Evolutionary conservation across 2,888 invertebrate genomes (phyloP).

Genomic region (Frankliniella fusca): DNA sequence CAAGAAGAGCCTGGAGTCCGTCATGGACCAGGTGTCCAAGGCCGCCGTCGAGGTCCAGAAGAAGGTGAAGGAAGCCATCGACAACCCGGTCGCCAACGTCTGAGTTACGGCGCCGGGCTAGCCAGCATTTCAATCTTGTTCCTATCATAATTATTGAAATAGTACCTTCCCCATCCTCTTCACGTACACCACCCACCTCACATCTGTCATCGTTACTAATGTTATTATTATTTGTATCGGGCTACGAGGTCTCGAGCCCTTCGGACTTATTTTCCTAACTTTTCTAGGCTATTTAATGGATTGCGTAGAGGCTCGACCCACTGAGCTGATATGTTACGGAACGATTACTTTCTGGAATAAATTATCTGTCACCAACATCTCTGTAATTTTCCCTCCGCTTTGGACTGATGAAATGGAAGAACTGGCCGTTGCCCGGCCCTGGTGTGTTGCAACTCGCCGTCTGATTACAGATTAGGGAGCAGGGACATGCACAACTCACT

Average conservation of each 20-base stretch:
- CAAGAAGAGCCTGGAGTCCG: constrained; percentile 10
- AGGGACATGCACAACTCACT: too few relatives aligned
- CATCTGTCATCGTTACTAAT: not conserved
- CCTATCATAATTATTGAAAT: not conserved
- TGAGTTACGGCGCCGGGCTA: not conserved
- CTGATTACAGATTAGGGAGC: too few relatives aligned
- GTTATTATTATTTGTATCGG: not conserved
- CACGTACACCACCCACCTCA: not conserved
- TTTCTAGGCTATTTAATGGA: not conserved
- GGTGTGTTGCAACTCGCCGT: too few relatives aligned
- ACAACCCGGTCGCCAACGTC: not conserved
- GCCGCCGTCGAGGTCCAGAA: constrained; percentile 18
- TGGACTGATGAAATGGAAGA: too few relatives aligned
- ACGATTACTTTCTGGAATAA: not conserved
- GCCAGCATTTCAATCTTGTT: not conserved
- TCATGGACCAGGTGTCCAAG: constrained; percentile 18
- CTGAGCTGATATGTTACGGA: not conserved
- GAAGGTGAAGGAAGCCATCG: constrained; percentile 8
- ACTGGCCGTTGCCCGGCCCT: too few relatives aligned
- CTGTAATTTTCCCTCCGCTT: not conserved
- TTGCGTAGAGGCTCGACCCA: not conserved
- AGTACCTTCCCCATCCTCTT: not conserved
- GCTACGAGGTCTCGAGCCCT: not conserved
- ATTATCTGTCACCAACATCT: not conserved
- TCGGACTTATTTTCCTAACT: not conserved